Evolutionary conservation across 1,140 invertebrate genomes (phyloP).

Genomic region (Magallana ariakensis): DNA sequence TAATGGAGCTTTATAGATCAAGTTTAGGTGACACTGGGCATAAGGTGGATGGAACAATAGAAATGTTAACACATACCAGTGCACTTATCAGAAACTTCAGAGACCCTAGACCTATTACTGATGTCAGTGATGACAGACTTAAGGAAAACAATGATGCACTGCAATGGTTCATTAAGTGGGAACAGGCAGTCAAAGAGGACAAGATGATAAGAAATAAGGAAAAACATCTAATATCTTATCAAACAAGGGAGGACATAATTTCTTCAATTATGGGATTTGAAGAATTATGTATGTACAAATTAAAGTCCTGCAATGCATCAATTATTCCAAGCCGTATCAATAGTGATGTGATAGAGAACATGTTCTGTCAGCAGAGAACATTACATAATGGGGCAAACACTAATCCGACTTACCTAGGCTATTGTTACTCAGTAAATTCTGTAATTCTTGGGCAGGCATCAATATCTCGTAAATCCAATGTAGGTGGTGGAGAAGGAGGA

Average conservation of each 20-base stretch:
- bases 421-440: conserved; percentile 54
- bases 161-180: conserved; percentile 40
- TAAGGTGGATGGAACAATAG: conserved; percentile 21
- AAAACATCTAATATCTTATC: conserved; percentile 39
- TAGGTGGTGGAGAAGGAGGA: conserved; percentile 13
- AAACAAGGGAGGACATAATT: conserved; percentile 39
- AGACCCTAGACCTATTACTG: conserved; percentile 50
- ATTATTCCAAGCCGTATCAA: conserved; percentile 50
- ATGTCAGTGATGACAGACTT: conserved; percentile 48
- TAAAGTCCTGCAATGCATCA: conserved; percentile 40
- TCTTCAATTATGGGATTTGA: conserved; percentile 49
- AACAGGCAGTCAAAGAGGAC: background rate
- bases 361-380: conserved; percentile 54
- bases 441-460: conserved; percentile 53
- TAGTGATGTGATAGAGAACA: conserved; percentile 55
- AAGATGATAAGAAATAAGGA: background rate
- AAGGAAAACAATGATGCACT: conserved; percentile 38
- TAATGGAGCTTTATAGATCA: background rate
- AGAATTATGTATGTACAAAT: conserved; percentile 48
- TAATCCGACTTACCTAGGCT: conserved; percentile 52
- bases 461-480: conserved; percentile 50
- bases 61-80: conserved; percentile 41
- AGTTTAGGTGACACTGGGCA: background rate
- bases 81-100: conserved; percentile 51
- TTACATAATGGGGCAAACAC: conserved; percentile 52